Conservation (phyloP, 2,113 vertebrate species). For the Xiphophorus maculatus region DNA sequence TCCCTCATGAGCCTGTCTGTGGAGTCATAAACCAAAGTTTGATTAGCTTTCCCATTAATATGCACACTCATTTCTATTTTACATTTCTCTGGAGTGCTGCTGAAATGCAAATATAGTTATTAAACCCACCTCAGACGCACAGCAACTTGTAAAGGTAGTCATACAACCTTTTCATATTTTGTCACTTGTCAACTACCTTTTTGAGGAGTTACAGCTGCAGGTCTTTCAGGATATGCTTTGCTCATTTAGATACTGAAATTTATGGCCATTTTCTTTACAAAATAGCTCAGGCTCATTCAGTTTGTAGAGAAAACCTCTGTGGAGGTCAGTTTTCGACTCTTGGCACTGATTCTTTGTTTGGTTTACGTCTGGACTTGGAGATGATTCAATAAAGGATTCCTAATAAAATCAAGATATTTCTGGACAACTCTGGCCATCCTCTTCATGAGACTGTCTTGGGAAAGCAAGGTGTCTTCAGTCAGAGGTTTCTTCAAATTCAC, state of each 20-base stretch:
- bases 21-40: slow-evolving; percentile 42
- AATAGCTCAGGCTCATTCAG: neutral
- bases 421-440: too few relatives aligned
- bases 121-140: neutral
- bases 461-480: too few relatives aligned
- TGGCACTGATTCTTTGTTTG: neutral
- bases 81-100: slow-evolving; percentile 5
- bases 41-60: slow-evolving; percentile 15
- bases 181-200: neutral
- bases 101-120: neutral
- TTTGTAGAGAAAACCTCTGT: neutral
- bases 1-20: slow-evolving; percentile 15
- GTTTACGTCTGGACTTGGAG: too few relatives aligned
- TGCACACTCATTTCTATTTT: slow-evolving; percentile 23
- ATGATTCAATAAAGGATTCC: too few relatives aligned
- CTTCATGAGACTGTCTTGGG: too few relatives aligned
- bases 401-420: too few relatives aligned
- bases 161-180: neutral
- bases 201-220: neutral
- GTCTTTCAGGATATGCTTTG: neutral
- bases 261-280: neutral
- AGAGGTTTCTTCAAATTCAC: too few relatives aligned
- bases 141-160: neutral
- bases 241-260: neutral
- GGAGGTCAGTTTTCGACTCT: neutral